phyloP scores from a whole-genome alignment of 1,140 invertebrate species.

The Papilio polyxenes region DNA sequence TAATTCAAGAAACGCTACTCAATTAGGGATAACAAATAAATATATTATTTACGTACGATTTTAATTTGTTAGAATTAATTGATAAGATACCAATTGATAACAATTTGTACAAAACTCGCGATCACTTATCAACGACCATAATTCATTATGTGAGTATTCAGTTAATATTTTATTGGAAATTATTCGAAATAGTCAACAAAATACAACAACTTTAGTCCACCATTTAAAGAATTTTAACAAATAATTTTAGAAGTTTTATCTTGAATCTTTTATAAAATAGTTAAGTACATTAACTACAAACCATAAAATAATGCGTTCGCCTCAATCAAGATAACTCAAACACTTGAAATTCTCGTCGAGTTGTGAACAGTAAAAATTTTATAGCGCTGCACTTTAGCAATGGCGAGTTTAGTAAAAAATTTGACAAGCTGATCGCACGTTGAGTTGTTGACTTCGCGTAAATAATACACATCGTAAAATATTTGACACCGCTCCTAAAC shows the following conservation, averaged over 20 bases:
- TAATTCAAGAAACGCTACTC: not conserved
- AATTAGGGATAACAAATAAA: not conserved
- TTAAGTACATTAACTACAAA: not conserved
- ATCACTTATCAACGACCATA: no score
- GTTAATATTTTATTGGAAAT: no score
- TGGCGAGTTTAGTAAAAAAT: constrained; percentile 13
- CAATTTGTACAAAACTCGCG: not conserved
- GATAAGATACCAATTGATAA: not conserved
- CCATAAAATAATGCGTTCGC: not conserved
- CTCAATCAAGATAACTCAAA: not conserved
- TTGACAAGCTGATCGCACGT: constrained; percentile 20
- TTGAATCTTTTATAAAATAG: no score
- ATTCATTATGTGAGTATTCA: no score
- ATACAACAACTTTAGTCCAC: no score
- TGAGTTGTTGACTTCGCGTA: constrained; percentile 28
- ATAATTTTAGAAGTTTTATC: no score
- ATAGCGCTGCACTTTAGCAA: not conserved
- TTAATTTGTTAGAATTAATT: not conserved
- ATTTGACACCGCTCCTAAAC: constrained; percentile 26
- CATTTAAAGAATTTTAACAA: no score
- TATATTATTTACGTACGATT: not conserved
- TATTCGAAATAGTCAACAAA: no score
- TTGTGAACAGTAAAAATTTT: constrained; percentile 19
- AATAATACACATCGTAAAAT: constrained; percentile 33
- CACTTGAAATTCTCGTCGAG: constrained; percentile 1